These are phyloP conservation scores for Pelvicachromis taeniatus DNA, from an alignment of 2,113 vertebrate genomes.

Conservation along the genomic window DNA sequence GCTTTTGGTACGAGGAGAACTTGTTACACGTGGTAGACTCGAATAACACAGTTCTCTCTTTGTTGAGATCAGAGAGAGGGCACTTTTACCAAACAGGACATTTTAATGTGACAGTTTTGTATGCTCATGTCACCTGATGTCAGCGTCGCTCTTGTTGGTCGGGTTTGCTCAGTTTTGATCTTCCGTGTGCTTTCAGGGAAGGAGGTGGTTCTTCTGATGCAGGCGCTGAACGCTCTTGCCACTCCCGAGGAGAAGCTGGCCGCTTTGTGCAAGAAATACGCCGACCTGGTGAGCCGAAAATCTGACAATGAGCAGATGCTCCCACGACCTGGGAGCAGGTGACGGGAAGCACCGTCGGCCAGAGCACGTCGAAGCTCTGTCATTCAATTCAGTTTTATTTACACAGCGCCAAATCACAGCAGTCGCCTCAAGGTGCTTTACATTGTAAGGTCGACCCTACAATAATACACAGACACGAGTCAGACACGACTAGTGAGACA, in stretches of 20 bases:
- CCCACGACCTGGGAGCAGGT: fast-evolving
- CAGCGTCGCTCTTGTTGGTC: neutral
- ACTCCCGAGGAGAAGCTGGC: slow-evolving; percentile 97
- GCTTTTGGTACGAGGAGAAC: slow-evolving; percentile 77
- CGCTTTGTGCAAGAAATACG: slow-evolving; percentile 98
- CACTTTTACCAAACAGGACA: neutral
- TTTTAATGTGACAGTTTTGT: fast-evolving
- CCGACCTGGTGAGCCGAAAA: slow-evolving; percentile 84
- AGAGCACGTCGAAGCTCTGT: neutral
- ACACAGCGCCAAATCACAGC: no score
- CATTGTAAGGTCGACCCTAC: no score
- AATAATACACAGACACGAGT: neutral
- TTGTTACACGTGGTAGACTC: fast-evolving
- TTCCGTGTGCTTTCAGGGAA: slow-evolving; percentile 77
- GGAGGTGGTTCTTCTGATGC: slow-evolving; percentile 95
- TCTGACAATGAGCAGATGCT: neutral
- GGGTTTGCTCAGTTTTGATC: fast-evolving
- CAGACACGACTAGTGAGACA: fast-evolving
- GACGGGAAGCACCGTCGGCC: neutral
- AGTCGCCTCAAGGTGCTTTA: no score
- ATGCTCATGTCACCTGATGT: neutral
- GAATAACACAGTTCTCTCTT: neutral
- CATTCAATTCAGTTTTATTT: no score
- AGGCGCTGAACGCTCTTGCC: slow-evolving; percentile 89
- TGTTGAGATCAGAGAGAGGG: neutral